Evolutionary conservation across 2,888 invertebrate genomes (phyloP), one percentile per base, ranked within the genome.

Genomic region (Yponomeuta cagnagella): DNA sequence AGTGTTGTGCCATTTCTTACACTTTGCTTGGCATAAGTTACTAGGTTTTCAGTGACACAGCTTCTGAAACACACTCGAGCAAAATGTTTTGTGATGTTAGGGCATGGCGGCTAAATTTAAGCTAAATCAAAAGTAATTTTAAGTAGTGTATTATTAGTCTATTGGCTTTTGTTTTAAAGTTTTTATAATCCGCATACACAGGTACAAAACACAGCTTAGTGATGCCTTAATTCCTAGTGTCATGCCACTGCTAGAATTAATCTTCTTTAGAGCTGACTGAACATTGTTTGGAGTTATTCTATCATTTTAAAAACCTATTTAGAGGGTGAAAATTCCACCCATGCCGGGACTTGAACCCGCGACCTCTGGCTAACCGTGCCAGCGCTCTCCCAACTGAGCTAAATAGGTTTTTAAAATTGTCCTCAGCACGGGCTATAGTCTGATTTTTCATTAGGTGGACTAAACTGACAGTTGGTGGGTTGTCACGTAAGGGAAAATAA

Each of bases 1-100:
- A 30, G 68, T 68, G 23, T 52, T 52, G 68, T 68, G 68, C 68
- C 68, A 68, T 68, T 52, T 52, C 48, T 2, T 12, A 33, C 31
- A 48, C 52, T 48, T 68, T 30, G 68, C 52, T 68, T 68, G 68
- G 52, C 48, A 68, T 52, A 12, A 23, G 23, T 64, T 8, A 23
- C 64, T 43, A 33, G 33, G 33, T n/a, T 5, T 10, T 30, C 31
- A 31, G 23, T 65, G 10, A n/a, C 10, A 30, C 65, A 33, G 65
- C 65, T 33, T 65, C 30, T 58, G 52, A 58, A 58, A 58, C 52
- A 52, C 52, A 12, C 15, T 5, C 15, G 12, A 65, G 65, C 33
- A 65, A 65, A 31, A 30, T 33, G 65, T 65, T 65, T 65, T 65
- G 65, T 31, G 31, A 65, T 65, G 52, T 65, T 33, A 30, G 65